Evolutionary conservation across 2,888 invertebrate species (phyloP).

Genomic region (Acleris emargana): DNA sequence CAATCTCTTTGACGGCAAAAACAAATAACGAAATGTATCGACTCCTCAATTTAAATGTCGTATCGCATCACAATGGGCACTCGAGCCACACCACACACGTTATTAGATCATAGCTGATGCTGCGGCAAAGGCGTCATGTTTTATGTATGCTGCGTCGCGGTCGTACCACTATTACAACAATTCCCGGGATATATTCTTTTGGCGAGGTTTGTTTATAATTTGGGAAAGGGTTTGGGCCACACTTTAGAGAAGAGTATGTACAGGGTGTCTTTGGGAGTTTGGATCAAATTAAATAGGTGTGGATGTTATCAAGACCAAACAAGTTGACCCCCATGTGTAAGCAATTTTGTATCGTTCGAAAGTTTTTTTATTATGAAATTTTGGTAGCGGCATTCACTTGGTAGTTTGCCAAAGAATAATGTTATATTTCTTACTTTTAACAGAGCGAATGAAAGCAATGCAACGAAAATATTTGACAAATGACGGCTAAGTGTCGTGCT

Average conservation of each 20-base stretch:
- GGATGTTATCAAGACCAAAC: too few relatives aligned
- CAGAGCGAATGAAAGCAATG: too few relatives aligned
- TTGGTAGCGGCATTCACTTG: too few relatives aligned
- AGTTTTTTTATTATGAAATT: too few relatives aligned
- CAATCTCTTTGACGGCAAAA: too few relatives aligned
- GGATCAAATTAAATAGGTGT: neutral
- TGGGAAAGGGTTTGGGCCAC: neutral
- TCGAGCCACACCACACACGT: slow-evolving; percentile 57
- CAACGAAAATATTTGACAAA: too few relatives aligned
- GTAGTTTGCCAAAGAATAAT: too few relatives aligned
- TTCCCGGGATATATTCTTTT: slow-evolving; percentile 27
- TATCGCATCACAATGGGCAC: slow-evolving; percentile 50
- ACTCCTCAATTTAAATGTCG: neutral
- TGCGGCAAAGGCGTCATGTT: slow-evolving; percentile 62
- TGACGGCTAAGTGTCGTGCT: too few relatives aligned
- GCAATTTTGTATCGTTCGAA: too few relatives aligned
- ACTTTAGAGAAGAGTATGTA: neutral
- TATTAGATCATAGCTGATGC: slow-evolving; percentile 75
- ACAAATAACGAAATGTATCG: neutral
- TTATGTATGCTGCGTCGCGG: slow-evolving; percentile 60
- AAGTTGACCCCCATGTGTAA: too few relatives aligned
- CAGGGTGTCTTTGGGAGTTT: neutral
- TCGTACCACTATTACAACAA: slow-evolving; percentile 43
- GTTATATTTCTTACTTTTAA: too few relatives aligned
- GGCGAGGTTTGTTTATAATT: slow-evolving; percentile 2